Conservation (phyloP, 2,797 vertebrate species). For the Tauraco hartlaubi region DNA sequence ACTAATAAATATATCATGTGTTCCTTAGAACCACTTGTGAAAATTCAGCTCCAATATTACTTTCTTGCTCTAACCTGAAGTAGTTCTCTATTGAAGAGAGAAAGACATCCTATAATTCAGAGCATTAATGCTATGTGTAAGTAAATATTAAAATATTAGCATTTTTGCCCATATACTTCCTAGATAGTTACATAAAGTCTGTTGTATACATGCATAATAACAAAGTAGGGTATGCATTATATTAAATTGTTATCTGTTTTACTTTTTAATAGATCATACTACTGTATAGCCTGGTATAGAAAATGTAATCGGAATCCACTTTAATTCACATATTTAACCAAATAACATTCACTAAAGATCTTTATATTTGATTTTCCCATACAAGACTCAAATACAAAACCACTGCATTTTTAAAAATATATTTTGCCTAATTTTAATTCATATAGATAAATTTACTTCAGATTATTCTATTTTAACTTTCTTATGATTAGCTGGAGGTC, state of each 20-base stretch:
- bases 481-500: not conserved
- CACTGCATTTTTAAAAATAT: not conserved
- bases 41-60: not conserved
- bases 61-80: not conserved
- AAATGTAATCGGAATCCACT: not conserved
- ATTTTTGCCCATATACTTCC: not conserved
- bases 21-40: not conserved
- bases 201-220: not conserved
- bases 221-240: not conserved
- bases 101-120: not conserved
- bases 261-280: not conserved
- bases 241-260: not conserved
- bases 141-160: not conserved
- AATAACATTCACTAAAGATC: not conserved
- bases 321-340: not conserved
- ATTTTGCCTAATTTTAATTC: not conserved
- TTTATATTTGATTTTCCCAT: not conserved
- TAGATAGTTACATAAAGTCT: not conserved
- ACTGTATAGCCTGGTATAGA: not conserved
- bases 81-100: not conserved
- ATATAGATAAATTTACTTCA: not conserved
- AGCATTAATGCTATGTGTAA: not conserved
- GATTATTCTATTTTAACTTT: not conserved
- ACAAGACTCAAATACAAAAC: not conserved
- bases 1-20: not conserved